Evolutionary conservation across 2,113 vertebrate genomes (phyloP), one percentile per base, ranked within the genome.

Genomic region (Plecturocebus donacophilus): DNA sequence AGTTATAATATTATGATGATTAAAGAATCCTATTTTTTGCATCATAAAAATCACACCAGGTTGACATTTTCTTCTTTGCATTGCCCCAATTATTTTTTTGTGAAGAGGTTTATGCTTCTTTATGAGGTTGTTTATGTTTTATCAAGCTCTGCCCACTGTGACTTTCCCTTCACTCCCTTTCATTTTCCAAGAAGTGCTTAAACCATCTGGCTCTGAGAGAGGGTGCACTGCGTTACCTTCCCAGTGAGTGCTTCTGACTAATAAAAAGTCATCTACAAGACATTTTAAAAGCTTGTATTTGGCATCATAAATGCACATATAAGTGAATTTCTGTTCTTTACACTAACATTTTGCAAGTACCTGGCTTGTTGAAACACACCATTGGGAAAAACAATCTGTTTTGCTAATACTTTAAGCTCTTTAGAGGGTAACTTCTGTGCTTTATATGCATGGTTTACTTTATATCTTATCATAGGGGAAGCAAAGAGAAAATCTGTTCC

Each of bases 351-450:
- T 98, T 98, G 87, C 80, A 97, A 97, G 40, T 68, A 91, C 8
- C 75, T 97, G 96, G 49, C 87, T 94, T 91, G 73, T 85, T 96
- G 95, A 98, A 98, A 97, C 47, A 94, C 30, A n/a, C 86, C 40
- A n/a, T 16, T 84, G 97, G 97, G 98, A 98, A 75, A 97, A 95
- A 56, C 94, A 97, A 92, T 96, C 97, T 98, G 96, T 96, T 97
- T 98, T 97, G 38, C n/a, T 97, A 97, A 96, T 89, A 77, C 95
- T 86, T 95, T 94, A 86, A 93, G 77, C 71, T 97, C 70, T 97
- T 97, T 5, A 49, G 91, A 97, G 94, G 23, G 10, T 76, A 97
- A 32, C 27, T 81, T 95, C 17, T 52, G 54, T 14, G 9, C 52
- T 95, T 97, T 68, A 52, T 66, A 89, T 97, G 96, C 81, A 42